phyloP scores from a whole-genome alignment of 2,113 vertebrate species.

The Pelusios castaneus region DNA sequence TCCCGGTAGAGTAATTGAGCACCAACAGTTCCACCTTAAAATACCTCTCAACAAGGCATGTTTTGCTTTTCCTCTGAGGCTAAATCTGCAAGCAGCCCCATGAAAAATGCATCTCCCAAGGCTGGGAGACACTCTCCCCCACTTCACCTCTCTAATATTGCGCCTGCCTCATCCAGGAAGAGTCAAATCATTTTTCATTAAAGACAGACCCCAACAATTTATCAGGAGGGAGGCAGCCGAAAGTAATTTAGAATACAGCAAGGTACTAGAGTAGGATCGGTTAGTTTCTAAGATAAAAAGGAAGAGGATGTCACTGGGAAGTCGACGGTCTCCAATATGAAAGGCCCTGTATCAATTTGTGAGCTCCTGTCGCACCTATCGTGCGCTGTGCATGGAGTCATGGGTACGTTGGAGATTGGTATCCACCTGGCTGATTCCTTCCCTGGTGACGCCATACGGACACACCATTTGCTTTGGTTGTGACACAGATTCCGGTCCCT shows the following conservation, averaged over 20 bases:
- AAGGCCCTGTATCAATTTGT: background rate
- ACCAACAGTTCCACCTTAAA: accelerated
- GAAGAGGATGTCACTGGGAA: background rate
- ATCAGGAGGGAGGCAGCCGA: accelerated
- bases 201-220: accelerated
- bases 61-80: background rate
- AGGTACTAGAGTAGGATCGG: background rate
- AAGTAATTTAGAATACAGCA: background rate
- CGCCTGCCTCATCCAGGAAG: accelerated
- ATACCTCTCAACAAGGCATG: accelerated
- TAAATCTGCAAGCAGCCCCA: accelerated
- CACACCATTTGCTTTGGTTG: background rate
- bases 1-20: accelerated
- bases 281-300: background rate
- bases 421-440: background rate
- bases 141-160: background rate
- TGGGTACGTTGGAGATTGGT: background rate
- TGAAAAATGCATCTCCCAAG: background rate
- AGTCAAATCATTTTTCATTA: background rate
- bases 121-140: background rate
- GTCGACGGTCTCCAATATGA: background rate
- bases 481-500: background rate
- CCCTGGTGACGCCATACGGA: background rate
- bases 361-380: background rate
- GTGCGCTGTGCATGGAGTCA: background rate